Base-by-base conservation (phyloP, 2,888 invertebrate species). In the Tiliacea aurago region DNA sequence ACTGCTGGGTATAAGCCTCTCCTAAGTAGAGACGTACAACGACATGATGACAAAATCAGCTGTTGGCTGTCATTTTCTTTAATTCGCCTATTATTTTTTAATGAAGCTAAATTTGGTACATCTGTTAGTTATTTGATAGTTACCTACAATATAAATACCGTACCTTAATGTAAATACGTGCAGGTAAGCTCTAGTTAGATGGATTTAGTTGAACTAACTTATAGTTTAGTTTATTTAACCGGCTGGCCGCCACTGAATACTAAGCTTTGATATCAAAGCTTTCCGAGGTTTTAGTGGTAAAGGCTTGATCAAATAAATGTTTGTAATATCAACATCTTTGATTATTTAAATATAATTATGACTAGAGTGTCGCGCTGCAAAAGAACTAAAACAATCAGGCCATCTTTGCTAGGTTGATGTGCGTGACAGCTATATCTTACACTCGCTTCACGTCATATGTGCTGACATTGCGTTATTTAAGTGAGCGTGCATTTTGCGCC, bases 191-290 rank as follows among this genome's bases (percentile, higher is more conserved):
- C 28, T 28, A 69, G 63, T 78, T 70, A 82, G 43, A 69, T 45
- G n/a, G 78, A 78, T 78, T 82, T 78, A 69, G 78, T 61, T 41
- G 7, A 65, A 61, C 64, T 61, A 64, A 78, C 78, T 82, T 82
- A 70, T 59, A 78, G 76, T 81, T 77, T 47, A 81, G 76, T 76
- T 51, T 67, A 81, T 47, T 70, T 78, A 79, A 83, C 70, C 47
- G 62, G 37, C 70, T 79, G 62, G 23, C 53, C 71, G 43, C 71
- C 62, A 37, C 62, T 37, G 71, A 78, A 71, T 78, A 66, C 65
- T 62, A 66, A 83, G 78, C 71, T 78, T 68, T 13, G 49, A 65
- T 81, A 62, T 56, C 66, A 77, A 82, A 83, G 78, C 83, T 82
- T 49, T 4, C 59, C 51, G 61, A 59, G 65, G 28, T 76, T 77